Conservation (phyloP, 2,797 vertebrate genomes). For the Rachycentron canadum region DNA sequence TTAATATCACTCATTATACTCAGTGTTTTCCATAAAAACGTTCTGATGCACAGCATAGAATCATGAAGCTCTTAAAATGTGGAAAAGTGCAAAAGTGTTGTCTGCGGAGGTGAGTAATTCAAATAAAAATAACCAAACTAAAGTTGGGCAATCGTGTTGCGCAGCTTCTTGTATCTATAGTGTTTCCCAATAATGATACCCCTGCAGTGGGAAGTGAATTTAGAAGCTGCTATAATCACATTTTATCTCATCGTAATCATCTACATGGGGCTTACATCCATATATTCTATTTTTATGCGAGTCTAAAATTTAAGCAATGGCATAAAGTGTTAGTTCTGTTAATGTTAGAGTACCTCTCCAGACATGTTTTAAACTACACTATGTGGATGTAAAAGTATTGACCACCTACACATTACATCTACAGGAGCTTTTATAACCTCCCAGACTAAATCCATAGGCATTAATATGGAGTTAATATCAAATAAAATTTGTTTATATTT, state of each 20-base stretch:
- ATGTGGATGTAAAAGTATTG: no score
- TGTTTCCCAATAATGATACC: neutral
- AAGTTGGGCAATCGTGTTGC: neutral
- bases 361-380: no score
- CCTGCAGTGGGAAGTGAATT: no score
- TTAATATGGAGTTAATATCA: no score
- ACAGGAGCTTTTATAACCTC: no score
- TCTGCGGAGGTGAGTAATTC: neutral
- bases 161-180: neutral
- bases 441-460: no score
- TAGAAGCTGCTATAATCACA: neutral
- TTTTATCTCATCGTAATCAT: neutral
- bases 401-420: no score
- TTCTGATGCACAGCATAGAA: neutral
- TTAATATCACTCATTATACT: slow-evolving; percentile 17
- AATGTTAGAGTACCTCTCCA: no score
- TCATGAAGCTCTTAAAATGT: neutral
- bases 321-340: no score
- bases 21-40: slow-evolving; percentile 29
- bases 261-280: neutral
- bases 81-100: neutral
- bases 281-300: no score
- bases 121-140: slow-evolving; percentile 6
- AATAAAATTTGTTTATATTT: no score
- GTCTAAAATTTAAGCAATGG: no score